These are phyloP conservation scores for Hipposideros larvatus DNA, from an alignment of 2,797 vertebrate genomes.

Conservation along the genomic window DNA sequence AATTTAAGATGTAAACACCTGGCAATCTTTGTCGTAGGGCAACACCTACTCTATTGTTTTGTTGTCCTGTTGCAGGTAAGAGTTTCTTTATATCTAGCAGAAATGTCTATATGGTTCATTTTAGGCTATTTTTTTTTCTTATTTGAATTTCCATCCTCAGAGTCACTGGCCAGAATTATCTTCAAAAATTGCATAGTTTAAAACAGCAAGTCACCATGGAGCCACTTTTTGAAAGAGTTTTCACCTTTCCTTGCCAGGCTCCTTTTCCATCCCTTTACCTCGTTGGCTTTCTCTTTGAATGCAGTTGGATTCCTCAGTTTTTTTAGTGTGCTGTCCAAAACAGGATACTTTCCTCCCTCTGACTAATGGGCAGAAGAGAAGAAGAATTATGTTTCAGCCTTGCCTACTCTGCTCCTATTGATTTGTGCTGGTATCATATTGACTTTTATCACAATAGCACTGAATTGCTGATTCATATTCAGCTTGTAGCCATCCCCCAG, in stretches of 20 bases:
- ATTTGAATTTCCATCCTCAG: background rate
- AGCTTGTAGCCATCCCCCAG: background rate
- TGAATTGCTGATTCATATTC: conserved; percentile 79
- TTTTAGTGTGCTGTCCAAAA: background rate
- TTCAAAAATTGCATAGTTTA: background rate
- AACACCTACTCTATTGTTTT: background rate
- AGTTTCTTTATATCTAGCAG: background rate
- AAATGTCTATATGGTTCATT: conserved; percentile 23
- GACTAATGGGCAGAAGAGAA: conserved; percentile 78
- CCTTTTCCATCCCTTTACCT: background rate
- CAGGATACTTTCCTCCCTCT: conserved; percentile 63
- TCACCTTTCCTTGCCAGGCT: background rate
- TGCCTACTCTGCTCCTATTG: conserved; percentile 71
- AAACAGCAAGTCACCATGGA: background rate
- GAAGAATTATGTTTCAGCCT: conserved; percentile 73
- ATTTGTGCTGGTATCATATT: conserved; percentile 75
- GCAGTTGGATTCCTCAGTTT: background rate
- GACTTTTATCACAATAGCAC: conserved; percentile 77
- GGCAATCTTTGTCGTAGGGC: background rate
- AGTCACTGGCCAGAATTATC: background rate
- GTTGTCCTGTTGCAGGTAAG: background rate
- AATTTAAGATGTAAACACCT: background rate
- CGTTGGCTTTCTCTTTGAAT: background rate
- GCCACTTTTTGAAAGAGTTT: background rate
- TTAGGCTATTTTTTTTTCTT: background rate